Evolutionary conservation across 1,140 invertebrate genomes (phyloP).

Genomic region (Dufourea novaeangliae): DNA sequence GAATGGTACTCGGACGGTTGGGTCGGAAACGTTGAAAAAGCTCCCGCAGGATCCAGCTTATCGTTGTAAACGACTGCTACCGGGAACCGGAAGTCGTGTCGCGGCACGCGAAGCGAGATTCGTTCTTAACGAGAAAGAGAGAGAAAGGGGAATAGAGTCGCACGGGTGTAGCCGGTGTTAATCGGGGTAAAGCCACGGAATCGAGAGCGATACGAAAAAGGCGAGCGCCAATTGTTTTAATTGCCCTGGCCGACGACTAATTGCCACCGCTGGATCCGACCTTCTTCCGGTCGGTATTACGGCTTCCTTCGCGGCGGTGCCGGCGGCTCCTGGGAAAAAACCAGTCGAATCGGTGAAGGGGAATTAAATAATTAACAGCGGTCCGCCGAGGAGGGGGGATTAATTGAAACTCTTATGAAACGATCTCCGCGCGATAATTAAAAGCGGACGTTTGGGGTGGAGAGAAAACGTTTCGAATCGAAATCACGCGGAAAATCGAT

Average conservation of each 20-base stretch:
- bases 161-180: background rate
- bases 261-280: background rate
- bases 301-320: background rate
- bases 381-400: background rate
- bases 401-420: conserved; percentile 37
- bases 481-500: conserved; percentile 43
- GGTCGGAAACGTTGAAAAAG: background rate
- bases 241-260: conserved; percentile 14
- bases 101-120: background rate
- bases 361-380: conserved; percentile 44
- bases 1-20: background rate
- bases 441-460: no score
- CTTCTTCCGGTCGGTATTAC: background rate
- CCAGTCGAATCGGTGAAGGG: background rate
- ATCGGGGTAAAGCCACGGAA: background rate
- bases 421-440: conserved; percentile 21
- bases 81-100: background rate
- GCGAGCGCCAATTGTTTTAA: conserved; percentile 29
- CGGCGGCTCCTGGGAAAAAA: no score
- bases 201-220: background rate
- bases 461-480: background rate
- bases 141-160: no score
- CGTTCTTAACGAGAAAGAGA: background rate
- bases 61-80: background rate
- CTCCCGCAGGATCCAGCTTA: background rate